Base-by-base conservation (phyloP, 2,888 invertebrate genomes). In the Pollenia amentaria region DNA sequence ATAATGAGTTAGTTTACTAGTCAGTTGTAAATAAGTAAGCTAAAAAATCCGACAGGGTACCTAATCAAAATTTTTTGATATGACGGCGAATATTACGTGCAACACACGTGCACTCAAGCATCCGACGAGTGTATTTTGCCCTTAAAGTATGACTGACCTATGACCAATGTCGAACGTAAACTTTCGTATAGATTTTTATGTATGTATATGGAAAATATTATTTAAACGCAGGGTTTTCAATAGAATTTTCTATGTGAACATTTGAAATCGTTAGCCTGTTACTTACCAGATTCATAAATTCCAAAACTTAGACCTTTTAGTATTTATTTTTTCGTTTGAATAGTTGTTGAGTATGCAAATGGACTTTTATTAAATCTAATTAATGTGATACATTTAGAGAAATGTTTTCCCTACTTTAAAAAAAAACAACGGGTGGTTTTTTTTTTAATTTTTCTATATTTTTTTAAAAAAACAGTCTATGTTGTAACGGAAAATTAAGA, bases 351-450 rank as follows among this genome's bases (percentile, higher is more conserved):
- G 99, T 99, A 94, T 99, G 99, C 91, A 99, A 89, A 11, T 90
- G 88, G 87, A 99, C 99, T 95, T 99, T 99, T 53, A 99, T 94
- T 81, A 99, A 94, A 94, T 99, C 99, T 89, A 99, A 94, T 1
- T 99, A 99, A 94, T 99, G 99, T 4, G 99, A 99, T 89, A 97
- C 95, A 93, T 97, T 97, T 10, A 98, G 98, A 18, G 99, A 29
- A 29, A 29, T 29, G 29, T 29, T 29, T 29, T 2, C 18, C 38
- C 42, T 29, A 29, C 6, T 6, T 60, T 67, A 16, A 9, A 38
- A 75, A 67, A 79, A 81, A 75, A 81, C 67, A 57, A 40, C 16
- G 18, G 40, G n/a, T 18, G 21, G n/a, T 67, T 48, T 40, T 21
- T 53, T 84, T 53, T 81, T 55, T 18, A 29, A 48, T 46, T 70